Conservation (phyloP, 2,797 vertebrate species). For the Simalia tracyae region DNA sequence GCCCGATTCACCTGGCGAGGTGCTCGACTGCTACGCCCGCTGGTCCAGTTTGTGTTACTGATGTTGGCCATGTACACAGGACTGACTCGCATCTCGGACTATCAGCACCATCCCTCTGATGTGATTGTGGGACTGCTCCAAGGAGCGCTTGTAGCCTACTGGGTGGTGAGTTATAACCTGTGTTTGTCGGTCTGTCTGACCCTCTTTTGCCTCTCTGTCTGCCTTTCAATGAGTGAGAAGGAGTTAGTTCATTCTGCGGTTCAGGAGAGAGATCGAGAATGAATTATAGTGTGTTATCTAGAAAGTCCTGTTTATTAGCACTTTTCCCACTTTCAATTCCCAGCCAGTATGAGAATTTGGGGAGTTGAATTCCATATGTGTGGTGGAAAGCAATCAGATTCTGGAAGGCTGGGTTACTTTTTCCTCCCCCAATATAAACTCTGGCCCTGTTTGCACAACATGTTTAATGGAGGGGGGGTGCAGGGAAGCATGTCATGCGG, state of each 20-base stretch:
- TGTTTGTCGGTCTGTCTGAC: too few relatives aligned
- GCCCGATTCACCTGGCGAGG: slow-evolving; percentile 79
- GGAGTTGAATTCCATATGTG: not conserved
- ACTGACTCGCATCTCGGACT: slow-evolving; percentile 80
- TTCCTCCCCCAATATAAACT: not conserved
- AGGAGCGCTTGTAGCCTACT: slow-evolving; percentile 81
- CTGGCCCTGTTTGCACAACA: not conserved
- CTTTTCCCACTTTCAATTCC: not conserved
- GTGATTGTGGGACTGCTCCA: slow-evolving; percentile 80
- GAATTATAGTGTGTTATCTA: not conserved
- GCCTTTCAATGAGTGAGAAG: not conserved
- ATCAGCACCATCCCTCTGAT: slow-evolving; percentile 80
- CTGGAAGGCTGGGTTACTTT: not conserved
- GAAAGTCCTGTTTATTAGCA: not conserved
- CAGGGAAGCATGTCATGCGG: not conserved
- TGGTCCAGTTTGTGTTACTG: slow-evolving; percentile 81
- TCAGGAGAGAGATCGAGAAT: too few relatives aligned
- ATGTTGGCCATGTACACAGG: slow-evolving; percentile 83
- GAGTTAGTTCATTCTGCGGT: not conserved
- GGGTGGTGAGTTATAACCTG: slow-evolving; percentile 76
- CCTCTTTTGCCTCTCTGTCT: not conserved
- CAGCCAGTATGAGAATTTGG: not conserved
- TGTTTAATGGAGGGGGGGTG: not conserved
- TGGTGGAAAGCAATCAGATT: not conserved
- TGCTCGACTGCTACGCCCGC: slow-evolving; percentile 75